Evolutionary conservation across 2,888 invertebrate species (phyloP).

Genomic region (Protonemura montana): DNA sequence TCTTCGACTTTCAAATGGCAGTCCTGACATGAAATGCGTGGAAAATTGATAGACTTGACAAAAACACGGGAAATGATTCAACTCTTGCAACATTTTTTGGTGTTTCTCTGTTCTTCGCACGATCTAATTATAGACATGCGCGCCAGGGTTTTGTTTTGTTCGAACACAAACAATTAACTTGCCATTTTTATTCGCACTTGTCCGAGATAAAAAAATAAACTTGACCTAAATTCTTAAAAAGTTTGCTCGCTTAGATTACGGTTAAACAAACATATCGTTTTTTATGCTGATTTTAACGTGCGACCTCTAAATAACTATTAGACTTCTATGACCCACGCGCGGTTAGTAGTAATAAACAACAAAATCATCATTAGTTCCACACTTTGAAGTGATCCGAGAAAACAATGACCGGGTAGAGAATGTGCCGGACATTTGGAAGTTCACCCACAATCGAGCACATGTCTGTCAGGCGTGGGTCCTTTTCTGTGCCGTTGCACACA

Average conservation of each 20-base stretch:
- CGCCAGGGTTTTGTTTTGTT: conserved; percentile 7
- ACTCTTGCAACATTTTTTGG: neutral
- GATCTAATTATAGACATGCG: neutral
- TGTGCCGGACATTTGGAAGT: too few species aligned
- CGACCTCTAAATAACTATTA: neutral
- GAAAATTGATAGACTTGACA: neutral
- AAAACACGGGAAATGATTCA: neutral
- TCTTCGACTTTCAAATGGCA: neutral
- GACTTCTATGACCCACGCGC: neutral
- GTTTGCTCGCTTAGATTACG: neutral
- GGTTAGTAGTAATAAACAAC: neutral
- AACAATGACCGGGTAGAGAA: neutral
- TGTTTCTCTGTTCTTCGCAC: neutral
- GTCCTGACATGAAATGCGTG: neutral
- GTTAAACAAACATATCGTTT: neutral
- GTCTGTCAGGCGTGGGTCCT: too few species aligned
- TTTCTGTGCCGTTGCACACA: too few species aligned
- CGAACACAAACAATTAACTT: neutral
- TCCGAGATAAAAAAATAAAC: neutral
- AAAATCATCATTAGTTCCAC: neutral
- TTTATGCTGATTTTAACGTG: neutral
- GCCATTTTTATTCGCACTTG: conserved; percentile 12
- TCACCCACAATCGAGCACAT: too few species aligned
- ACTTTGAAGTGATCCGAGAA: neutral
- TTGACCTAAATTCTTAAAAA: neutral